A percentile compares a stretch with the other conserved stretches of the same genome.
These are phyloP conservation scores for Sebastes nivosus DNA, from an alignment of 2,797 vertebrate genomes.

Conservation along the genomic window DNA sequence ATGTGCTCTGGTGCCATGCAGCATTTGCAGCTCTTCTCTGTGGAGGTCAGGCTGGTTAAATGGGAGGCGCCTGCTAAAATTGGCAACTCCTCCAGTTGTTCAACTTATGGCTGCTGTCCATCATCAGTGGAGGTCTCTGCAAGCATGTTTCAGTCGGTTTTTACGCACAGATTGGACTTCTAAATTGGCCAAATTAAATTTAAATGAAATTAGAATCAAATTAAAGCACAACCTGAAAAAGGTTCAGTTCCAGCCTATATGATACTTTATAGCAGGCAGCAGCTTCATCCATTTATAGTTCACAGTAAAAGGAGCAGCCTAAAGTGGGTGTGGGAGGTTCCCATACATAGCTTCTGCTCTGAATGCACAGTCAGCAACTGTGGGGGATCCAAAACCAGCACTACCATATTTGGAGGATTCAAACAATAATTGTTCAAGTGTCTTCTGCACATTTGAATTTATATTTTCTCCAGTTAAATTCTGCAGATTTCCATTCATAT, in stretches of 20 bases:
- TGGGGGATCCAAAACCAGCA: slow-evolving; percentile 59
- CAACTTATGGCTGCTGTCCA: slow-evolving; percentile 64
- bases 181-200: not conserved
- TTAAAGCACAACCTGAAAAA: not conserved
- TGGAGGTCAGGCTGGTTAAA: slow-evolving; percentile 22
- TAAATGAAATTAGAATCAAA: not conserved
- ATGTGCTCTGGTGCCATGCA: slow-evolving; percentile 23
- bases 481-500: not conserved
- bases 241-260: not conserved
- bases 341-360: slow-evolving; percentile 77
- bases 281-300: slow-evolving; percentile 80
- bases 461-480: not conserved
- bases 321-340: slow-evolving; percentile 59
- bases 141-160: not conserved
- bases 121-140: slow-evolving; percentile 36
- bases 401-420: slow-evolving; percentile 70
- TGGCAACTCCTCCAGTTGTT: slow-evolving; percentile 68
- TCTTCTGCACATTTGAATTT: not conserved
- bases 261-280: slow-evolving; percentile 8
- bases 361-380: slow-evolving; percentile 81
- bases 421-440: not conserved
- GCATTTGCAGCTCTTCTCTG: not conserved
- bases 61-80: slow-evolving; percentile 67
- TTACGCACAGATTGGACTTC: not conserved
- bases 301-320: slow-evolving; percentile 66